A percentile compares a stretch with the other conserved stretches of the same genome.
phyloP scores from a whole-genome alignment of 2,797 vertebrate genomes.

The Sciurus vulgaris region DNA sequence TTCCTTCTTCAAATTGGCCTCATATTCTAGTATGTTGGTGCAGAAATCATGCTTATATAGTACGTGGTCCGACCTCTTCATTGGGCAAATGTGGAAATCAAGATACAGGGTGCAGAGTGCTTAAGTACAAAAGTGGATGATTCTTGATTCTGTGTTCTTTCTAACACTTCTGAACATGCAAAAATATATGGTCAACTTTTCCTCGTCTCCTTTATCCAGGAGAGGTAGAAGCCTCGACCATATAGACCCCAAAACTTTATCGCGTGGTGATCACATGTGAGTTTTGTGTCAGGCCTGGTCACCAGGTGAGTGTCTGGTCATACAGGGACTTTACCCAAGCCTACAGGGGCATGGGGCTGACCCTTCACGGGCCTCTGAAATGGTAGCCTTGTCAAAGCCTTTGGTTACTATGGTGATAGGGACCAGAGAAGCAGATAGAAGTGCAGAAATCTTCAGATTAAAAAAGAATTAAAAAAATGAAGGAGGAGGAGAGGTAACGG shows the following conservation, averaged over 20 bases:
- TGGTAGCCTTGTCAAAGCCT: slow-evolving; percentile 32
- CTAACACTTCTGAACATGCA: not conserved
- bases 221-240: not conserved
- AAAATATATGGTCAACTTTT: not conserved
- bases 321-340: not conserved
- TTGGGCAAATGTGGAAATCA: not conserved
- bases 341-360: not conserved
- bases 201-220: not conserved
- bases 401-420: slow-evolving; percentile 58
- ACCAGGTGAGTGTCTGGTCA: not conserved
- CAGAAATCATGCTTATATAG: not conserved
- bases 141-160: not conserved
- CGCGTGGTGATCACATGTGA: not conserved
- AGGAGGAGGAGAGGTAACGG: not conserved
- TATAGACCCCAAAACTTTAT: not conserved
- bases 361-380: slow-evolving; percentile 20
- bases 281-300: not conserved
- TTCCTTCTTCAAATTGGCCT: not conserved
- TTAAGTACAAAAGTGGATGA: not conserved
- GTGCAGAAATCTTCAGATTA: slow-evolving; percentile 26
- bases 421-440: slow-evolving; percentile 22
- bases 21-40: not conserved
- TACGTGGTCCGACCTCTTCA: not conserved
- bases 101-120: not conserved
- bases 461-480: slow-evolving; percentile 11